Conservation (phyloP, 2,888 invertebrate species). For the Dasypogon diadema region DNA sequence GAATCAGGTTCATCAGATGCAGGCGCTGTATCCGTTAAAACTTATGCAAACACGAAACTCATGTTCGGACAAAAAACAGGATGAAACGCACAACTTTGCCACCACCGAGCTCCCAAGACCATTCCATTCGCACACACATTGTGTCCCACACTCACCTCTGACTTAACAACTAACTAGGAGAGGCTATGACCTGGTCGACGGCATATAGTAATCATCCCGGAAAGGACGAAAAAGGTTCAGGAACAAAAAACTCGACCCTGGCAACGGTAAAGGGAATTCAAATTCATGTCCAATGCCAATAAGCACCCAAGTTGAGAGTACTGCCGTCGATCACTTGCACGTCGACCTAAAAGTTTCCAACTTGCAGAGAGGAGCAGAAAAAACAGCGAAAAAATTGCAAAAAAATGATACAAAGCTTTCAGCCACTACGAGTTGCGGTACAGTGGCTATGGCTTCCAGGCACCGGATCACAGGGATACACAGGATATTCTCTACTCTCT, state of each 20-base stretch:
- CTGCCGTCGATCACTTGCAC: slow-evolving; percentile 49
- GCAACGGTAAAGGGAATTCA: slow-evolving; percentile 31
- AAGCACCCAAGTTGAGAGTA: slow-evolving; percentile 34
- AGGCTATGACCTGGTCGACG: slow-evolving; percentile 30
- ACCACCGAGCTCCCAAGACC: slow-evolving; percentile 3
- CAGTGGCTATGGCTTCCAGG: slow-evolving; percentile 27
- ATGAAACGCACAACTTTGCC: slow-evolving; percentile 50
- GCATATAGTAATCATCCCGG: slow-evolving; percentile 20
- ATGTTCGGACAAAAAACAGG: slow-evolving; percentile 43
- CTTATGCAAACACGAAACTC: slow-evolving; percentile 53
- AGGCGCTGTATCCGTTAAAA: slow-evolving; percentile 49
- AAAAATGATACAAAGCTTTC: slow-evolving; percentile 48
- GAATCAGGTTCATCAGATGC: slow-evolving; percentile 30
- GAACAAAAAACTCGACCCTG: slow-evolving; percentile 23
- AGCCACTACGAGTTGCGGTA: slow-evolving; percentile 24
- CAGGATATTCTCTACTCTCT: slow-evolving; percentile 27
- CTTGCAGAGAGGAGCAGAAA: slow-evolving; percentile 3
- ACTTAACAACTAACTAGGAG: slow-evolving; percentile 20
- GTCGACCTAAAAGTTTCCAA: slow-evolving; percentile 55
- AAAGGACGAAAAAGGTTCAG: slow-evolving; percentile 20
- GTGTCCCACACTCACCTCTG: slow-evolving; percentile 31
- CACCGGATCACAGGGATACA: slow-evolving; percentile 43
- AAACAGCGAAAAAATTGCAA: background rate
- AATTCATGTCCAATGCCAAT: slow-evolving; percentile 52
- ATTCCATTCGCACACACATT: slow-evolving; percentile 1